Evolutionary conservation across 2,113 vertebrate genomes (phyloP).

Genomic region (Chrysochloris asiatica): DNA sequence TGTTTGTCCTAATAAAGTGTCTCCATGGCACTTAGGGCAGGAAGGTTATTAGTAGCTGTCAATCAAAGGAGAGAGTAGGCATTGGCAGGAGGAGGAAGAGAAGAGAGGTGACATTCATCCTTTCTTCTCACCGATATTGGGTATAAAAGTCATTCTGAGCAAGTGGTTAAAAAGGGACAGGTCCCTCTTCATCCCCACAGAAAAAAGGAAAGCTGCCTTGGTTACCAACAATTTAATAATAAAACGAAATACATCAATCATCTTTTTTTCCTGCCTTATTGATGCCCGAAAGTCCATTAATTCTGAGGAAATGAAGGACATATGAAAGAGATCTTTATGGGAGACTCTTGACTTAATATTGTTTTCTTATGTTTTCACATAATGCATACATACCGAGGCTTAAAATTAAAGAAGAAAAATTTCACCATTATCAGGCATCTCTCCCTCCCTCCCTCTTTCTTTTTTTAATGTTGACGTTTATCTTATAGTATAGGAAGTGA

Average conservation of each 20-base stretch:
- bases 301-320: slow-evolving; percentile 82
- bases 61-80: slow-evolving; percentile 90
- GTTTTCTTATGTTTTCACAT: slow-evolving; percentile 66
- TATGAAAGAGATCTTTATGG: slow-evolving; percentile 79
- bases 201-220: slow-evolving; percentile 81
- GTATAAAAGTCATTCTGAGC: slow-evolving; percentile 89
- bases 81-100: slow-evolving; percentile 85
- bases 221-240: slow-evolving; percentile 86
- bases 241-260: slow-evolving; percentile 84
- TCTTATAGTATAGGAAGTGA: slow-evolving; percentile 10
- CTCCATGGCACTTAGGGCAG: slow-evolving; percentile 92
- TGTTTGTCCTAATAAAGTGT: slow-evolving; percentile 93
- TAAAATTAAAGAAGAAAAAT: slow-evolving; percentile 58
- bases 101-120: slow-evolving; percentile 90
- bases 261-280: slow-evolving; percentile 81
- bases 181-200: slow-evolving; percentile 83
- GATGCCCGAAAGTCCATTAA: slow-evolving; percentile 82
- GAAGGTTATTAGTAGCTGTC: slow-evolving; percentile 95
- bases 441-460: background rate
- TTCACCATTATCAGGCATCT: slow-evolving; percentile 37
- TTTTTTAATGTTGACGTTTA: slow-evolving; percentile 38
- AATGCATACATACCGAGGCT: slow-evolving; percentile 31
- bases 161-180: slow-evolving; percentile 88
- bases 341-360: slow-evolving; percentile 70
- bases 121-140: slow-evolving; percentile 86